These are phyloP conservation scores for Rhopalosiphum padi DNA, from an alignment of 1,140 invertebrate genomes.

Conservation along the genomic window DNA sequence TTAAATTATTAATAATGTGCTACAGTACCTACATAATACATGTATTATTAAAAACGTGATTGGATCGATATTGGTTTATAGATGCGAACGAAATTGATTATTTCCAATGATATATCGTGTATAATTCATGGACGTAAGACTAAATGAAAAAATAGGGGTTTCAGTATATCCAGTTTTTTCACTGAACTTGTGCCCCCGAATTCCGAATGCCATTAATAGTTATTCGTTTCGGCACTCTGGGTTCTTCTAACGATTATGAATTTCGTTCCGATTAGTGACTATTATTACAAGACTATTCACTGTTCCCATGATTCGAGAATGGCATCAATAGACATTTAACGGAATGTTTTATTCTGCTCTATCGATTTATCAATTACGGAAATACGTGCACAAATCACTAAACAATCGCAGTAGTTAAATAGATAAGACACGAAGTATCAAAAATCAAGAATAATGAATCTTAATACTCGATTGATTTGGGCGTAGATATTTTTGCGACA, in stretches of 20 bases:
- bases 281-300: background rate
- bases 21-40: too few relatives aligned
- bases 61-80: too few relatives aligned
- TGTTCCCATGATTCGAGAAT: background rate
- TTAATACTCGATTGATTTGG: background rate
- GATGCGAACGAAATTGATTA: too few relatives aligned
- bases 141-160: too few relatives aligned
- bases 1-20: too few relatives aligned
- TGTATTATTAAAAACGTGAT: too few relatives aligned
- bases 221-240: background rate
- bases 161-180: background rate
- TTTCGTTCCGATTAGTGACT: background rate
- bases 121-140: too few relatives aligned
- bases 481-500: background rate
- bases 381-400: background rate
- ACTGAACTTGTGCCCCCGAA: background rate
- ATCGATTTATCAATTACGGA: background rate
- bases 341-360: background rate
- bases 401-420: background rate
- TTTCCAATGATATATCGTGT: too few relatives aligned
- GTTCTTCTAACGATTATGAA: background rate
- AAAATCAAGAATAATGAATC: background rate
- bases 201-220: background rate
- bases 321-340: background rate
- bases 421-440: background rate